Evolutionary conservation across 64 coral and sea anemone species (phyloP), one percentile per base, ranked within the genome.

Genomic region (Pachyseris speciosa): DNA sequence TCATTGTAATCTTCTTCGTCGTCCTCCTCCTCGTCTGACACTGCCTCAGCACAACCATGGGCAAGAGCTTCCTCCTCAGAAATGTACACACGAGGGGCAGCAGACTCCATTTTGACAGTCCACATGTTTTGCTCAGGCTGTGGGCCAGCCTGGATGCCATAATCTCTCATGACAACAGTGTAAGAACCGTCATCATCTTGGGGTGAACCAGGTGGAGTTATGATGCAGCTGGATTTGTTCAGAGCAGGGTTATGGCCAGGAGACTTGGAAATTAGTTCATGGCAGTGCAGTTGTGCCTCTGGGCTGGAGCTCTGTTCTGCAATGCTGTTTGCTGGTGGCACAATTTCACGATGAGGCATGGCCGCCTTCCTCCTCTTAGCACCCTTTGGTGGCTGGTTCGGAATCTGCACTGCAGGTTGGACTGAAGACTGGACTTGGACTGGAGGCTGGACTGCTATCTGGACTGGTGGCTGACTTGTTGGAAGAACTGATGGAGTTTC

Each of bases 131-230:
- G 38, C 31, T 78, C 92, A 28, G 33, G 37, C 16, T 33, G 91
- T 42, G 95, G 95, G 17, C 91, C 60, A 57, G 95, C 87, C 52
- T 97, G 95, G 44, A 93, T 93, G 9, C 95, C 95, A 39, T 97
- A 92, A 44, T 97, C 95, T 80, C 95, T 83, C 68, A 97, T 91
- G 19, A 97, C 73, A 19, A 97, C 95, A 51, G 95, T 94, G 39
- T 93, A 87, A 37, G 60, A 81, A 10, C 89, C 85, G 37, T 74
- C 87, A 11, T 87, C 89, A 57, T 96, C 94, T 83, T 92, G 85
- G 13, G 95, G 95, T 41, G 95, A 97, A 17, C 85, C 95, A 32
- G 95, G 95, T 7, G 95, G 95, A 43, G 95, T 97, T 11, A 97
- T 97, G 49, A 94, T 72, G 68, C 90, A 89, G 79, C 95, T 97